phyloP scores from a whole-genome alignment of 2,113 vertebrate species.

The Odobenus rosmarus region DNA sequence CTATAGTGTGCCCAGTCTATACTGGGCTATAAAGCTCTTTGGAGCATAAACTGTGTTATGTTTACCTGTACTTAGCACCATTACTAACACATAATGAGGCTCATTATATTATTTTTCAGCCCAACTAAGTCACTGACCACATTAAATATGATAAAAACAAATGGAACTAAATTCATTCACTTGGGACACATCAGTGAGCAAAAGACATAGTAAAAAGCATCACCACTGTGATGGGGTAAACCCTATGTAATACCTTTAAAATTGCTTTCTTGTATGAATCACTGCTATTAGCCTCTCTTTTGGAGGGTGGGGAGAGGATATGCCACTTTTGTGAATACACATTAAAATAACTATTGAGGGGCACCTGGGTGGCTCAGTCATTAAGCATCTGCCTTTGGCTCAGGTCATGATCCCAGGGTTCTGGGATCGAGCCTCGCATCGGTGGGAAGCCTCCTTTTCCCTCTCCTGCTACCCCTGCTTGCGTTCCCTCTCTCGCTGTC shows the following conservation, averaged over 20 bases:
- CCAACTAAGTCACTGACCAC: not conserved
- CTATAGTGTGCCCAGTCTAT: not conserved
- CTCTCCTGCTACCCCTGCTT: no score
- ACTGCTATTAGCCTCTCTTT: not conserved
- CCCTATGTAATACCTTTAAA: not conserved
- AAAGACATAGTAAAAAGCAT: not conserved
- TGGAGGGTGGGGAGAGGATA: not conserved
- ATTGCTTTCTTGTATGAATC: not conserved
- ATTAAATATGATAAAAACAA: constrained; percentile 21
- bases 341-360: constrained; percentile 32
- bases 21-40: not conserved
- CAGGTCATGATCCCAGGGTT: no score
- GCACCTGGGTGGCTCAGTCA: no score
- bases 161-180: constrained; percentile 21
- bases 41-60: constrained; percentile 5
- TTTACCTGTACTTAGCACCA: not conserved
- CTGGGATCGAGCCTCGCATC: no score
- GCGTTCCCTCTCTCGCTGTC: no score
- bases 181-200: not conserved
- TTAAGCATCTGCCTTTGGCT: no score
- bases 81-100: not conserved
- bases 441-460: no score
- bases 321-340: not conserved
- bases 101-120: constrained; percentile 44
- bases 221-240: not conserved